Percentiles rank a stretch among this genome's conserved stretches.
These are phyloP conservation scores for Rhorus exstirpatorius DNA, from an alignment of 2,888 invertebrate species.

Conservation along the genomic window DNA sequence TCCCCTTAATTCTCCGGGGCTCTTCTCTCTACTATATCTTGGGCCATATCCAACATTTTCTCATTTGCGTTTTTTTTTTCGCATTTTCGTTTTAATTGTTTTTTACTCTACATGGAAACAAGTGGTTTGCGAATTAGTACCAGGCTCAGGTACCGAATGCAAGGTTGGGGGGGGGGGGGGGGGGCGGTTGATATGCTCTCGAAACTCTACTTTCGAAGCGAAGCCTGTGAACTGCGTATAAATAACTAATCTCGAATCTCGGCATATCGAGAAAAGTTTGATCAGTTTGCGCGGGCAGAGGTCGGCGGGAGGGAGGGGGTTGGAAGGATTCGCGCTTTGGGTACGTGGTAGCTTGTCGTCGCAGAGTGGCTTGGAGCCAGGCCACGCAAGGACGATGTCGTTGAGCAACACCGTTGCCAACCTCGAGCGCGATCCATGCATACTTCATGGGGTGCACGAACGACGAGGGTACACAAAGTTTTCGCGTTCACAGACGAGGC, in stretches of 20 bases:
- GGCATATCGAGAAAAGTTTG: constrained; percentile 83
- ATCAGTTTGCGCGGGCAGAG: constrained; percentile 75
- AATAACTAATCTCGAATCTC: constrained; percentile 82
- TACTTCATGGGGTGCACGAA: constrained; percentile 72
- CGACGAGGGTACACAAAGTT: constrained; percentile 72
- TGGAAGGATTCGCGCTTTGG: constrained; percentile 53
- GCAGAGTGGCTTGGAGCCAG: constrained; percentile 66
- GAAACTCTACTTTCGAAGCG: constrained; percentile 43
- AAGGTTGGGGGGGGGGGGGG: too few species aligned
- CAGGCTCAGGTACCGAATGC: too few species aligned
- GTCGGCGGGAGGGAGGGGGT: constrained; percentile 3
- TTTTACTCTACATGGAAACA: not conserved
- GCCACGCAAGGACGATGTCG: constrained; percentile 61
- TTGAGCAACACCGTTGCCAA: constrained; percentile 66
- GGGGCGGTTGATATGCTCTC: too few species aligned
- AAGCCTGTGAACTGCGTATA: constrained; percentile 73
- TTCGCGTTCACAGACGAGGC: constrained; percentile 70
- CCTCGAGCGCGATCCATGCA: constrained; percentile 70
- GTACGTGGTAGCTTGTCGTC: constrained; percentile 73
- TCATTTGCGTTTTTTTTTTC: constrained; percentile 5
- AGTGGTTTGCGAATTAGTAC: constrained; percentile 4
- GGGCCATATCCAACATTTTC: not conserved
- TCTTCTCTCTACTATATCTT: constrained; percentile 7
- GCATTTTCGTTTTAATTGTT: not conserved
- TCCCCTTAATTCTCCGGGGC: not conserved